Percentiles rank a stretch among this genome's conserved stretches.
Conservation (phyloP, 2,888 invertebrate species). For the Empis livida region DNA sequence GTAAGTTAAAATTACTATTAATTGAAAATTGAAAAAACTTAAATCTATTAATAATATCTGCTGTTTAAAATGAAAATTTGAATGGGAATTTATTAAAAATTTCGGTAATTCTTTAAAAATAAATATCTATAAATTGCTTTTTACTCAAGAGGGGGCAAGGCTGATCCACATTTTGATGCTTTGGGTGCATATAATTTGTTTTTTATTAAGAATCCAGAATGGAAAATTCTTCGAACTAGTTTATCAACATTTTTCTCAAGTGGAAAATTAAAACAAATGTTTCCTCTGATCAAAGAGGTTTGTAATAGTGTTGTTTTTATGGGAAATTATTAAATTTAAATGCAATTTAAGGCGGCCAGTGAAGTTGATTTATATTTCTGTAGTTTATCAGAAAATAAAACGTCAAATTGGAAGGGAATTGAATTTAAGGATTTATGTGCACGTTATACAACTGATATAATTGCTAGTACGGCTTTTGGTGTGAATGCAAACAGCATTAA, state of each 20-base stretch:
- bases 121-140: too few relatives aligned
- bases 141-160: too few relatives aligned
- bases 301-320: neutral
- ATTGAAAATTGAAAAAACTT: too few relatives aligned
- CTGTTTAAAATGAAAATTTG: too few relatives aligned
- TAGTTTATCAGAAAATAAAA: neutral
- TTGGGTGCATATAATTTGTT: constrained; percentile 37
- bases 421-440: constrained; percentile 32
- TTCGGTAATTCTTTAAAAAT: too few relatives aligned
- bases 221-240: constrained; percentile 36
- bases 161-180: constrained; percentile 27
- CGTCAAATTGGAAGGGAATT: neutral
- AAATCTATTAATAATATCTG: too few relatives aligned
- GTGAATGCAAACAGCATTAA: constrained; percentile 36
- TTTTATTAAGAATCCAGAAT: constrained; percentile 36
- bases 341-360: neutral
- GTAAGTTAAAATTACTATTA: constrained; percentile 1
- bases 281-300: constrained; percentile 29
- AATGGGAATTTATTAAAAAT: too few relatives aligned
- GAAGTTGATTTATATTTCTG: neutral
- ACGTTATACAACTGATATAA: constrained; percentile 33
- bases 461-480: constrained; percentile 38
- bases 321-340: neutral
- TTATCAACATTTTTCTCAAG: constrained; percentile 38
- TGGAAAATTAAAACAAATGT: constrained; percentile 31